Percentiles rank a stretch among this genome's conserved stretches.
Conservation (phyloP, 2,797 vertebrate species). For the Natrix natrix region DNA sequence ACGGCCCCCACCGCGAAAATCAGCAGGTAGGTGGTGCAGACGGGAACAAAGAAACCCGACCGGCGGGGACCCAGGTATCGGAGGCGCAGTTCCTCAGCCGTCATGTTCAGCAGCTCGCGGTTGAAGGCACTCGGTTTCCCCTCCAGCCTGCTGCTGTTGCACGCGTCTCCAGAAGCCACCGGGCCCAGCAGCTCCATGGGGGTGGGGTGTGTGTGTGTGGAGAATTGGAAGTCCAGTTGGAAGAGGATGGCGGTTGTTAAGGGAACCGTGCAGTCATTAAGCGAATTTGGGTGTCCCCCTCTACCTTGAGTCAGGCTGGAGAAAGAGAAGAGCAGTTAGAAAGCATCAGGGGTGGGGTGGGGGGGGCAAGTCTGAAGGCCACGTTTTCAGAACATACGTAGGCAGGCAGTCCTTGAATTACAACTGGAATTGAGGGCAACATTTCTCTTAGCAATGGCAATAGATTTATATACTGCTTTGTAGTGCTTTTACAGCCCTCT, state of each 20-base stretch:
- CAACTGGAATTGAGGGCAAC: too few relatives aligned
- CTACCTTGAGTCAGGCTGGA: background rate
- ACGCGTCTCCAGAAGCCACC: slow-evolving; percentile 42
- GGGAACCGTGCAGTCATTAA: too few relatives aligned
- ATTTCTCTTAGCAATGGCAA: too few relatives aligned
- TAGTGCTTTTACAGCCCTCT: too few relatives aligned
- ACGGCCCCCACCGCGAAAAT: slow-evolving; percentile 85
- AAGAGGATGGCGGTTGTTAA: too few relatives aligned
- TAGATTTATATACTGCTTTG: too few relatives aligned
- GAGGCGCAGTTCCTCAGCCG: slow-evolving; percentile 76
- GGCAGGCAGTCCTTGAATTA: background rate
- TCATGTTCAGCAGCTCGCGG: slow-evolving; percentile 76
- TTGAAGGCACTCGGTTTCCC: background rate
- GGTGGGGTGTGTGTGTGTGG: slow-evolving; percentile 20
- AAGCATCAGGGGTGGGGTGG: background rate
- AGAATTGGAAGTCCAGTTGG: slow-evolving; percentile 56
- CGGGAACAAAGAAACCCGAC: slow-evolving; percentile 79
- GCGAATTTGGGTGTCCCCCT: too few relatives aligned
- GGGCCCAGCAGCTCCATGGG: slow-evolving; percentile 18
- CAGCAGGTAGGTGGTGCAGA: slow-evolving; percentile 84
- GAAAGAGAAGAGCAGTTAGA: fast-evolving
- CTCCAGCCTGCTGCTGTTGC: slow-evolving; percentile 69
- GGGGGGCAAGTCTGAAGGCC: background rate
- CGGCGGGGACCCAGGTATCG: slow-evolving; percentile 81
- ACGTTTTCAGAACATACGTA: background rate